Percentiles rank a stretch among this genome's conserved stretches.
Evolutionary conservation across 2,888 invertebrate genomes (phyloP).

Genomic region (Hanleya hanleyi): DNA sequence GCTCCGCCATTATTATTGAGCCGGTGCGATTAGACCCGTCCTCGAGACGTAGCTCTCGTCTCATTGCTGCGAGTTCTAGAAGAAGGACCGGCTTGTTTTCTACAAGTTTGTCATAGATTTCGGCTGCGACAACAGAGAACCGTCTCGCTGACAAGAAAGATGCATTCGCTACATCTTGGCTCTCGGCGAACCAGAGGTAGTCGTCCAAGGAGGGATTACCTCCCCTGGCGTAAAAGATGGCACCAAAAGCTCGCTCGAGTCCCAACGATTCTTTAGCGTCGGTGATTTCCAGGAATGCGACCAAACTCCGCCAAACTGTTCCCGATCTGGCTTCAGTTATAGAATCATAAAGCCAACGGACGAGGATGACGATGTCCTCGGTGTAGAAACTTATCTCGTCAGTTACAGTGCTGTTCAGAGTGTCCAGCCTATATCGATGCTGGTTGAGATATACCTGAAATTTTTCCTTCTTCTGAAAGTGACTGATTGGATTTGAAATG

Average conservation of each 20-base stretch:
- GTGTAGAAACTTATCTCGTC: slow-evolving; percentile 63
- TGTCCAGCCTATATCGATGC: slow-evolving; percentile 58
- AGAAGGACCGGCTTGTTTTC: background rate
- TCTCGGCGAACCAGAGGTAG: slow-evolving; percentile 56
- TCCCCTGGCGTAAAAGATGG: slow-evolving; percentile 57
- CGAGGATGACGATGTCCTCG: slow-evolving; percentile 55
- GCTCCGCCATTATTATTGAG: background rate
- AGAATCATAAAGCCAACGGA: slow-evolving; percentile 62
- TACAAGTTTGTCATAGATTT: slow-evolving; percentile 45
- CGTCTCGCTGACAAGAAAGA: slow-evolving; percentile 57
- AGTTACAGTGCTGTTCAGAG: slow-evolving; percentile 46
- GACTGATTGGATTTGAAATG: slow-evolving; percentile 28
- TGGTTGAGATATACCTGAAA: slow-evolving; percentile 51
- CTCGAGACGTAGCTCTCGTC: background rate
- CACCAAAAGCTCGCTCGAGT: slow-evolving; percentile 59
- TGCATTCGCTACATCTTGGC: slow-evolving; percentile 59
- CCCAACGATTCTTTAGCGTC: slow-evolving; percentile 59
- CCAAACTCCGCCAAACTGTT: slow-evolving; percentile 58
- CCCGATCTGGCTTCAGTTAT: slow-evolving; percentile 71
- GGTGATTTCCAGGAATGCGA: slow-evolving; percentile 62
- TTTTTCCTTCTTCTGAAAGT: slow-evolving; percentile 51
- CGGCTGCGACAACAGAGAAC: slow-evolving; percentile 53
- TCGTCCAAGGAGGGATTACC: slow-evolving; percentile 54
- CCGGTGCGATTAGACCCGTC: background rate
- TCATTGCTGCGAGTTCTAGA: background rate